Conservation (phyloP, 2,797 vertebrate genomes). For the Sebastes itinus region DNA sequence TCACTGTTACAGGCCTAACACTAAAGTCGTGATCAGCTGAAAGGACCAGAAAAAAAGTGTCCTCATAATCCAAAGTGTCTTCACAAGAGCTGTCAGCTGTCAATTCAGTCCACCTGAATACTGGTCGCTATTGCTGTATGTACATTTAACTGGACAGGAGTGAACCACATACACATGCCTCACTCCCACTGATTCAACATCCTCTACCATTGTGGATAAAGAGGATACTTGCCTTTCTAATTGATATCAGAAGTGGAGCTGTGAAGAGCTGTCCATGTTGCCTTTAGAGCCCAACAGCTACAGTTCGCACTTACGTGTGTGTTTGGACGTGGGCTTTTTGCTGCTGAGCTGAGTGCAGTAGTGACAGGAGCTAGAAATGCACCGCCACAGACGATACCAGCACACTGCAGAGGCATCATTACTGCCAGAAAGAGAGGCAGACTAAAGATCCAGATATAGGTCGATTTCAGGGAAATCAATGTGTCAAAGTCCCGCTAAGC, state of each 20-base stretch:
- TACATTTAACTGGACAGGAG: not conserved
- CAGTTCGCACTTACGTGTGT: conserved; percentile 41
- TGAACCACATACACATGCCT: not conserved
- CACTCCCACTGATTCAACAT: not conserved
- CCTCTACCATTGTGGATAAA: not conserved
- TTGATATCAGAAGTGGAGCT: conserved; percentile 12
- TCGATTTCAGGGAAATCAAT: conserved; percentile 14
- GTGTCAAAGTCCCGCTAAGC: conserved; percentile 8
- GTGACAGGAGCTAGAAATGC: conserved; percentile 25
- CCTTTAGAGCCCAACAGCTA: conserved; percentile 34
- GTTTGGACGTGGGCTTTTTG: conserved; percentile 27
- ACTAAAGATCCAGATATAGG: conserved; percentile 11
- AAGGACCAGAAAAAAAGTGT: not conserved
- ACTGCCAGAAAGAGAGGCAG: not conserved
- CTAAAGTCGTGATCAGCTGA: not conserved
- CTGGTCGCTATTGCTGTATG: not conserved
- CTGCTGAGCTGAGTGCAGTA: conserved; percentile 24
- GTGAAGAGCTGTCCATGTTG: conserved; percentile 2
- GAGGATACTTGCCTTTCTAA: not conserved
- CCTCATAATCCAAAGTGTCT: not conserved
- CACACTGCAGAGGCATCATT: conserved; percentile 28
- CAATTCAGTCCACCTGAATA: not conserved
- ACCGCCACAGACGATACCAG: not conserved
- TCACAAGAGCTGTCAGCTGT: not conserved
- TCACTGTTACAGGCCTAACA: not conserved